phyloP scores from a whole-genome alignment of 2,113 vertebrate species.

The Hystrix brachyura region DNA sequence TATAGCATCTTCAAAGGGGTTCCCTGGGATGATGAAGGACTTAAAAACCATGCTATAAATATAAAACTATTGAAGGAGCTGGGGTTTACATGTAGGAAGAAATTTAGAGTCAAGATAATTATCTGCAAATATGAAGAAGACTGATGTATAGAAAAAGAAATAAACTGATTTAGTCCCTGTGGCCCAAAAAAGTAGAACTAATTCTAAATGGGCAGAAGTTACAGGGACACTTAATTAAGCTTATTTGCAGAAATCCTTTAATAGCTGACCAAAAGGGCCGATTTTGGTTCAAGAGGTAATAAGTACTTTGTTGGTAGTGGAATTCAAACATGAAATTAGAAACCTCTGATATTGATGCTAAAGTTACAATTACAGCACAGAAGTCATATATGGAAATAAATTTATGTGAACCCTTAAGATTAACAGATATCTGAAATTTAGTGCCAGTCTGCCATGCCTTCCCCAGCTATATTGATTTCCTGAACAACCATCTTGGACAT shows the following conservation, averaged over 20 bases:
- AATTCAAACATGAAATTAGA: not conserved
- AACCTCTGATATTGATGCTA: not conserved
- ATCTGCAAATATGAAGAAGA: not conserved
- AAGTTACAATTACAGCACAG: not conserved
- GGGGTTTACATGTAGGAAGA: not conserved
- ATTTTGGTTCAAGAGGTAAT: not conserved
- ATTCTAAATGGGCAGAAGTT: not conserved
- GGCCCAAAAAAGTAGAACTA: not conserved
- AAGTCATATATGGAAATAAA: not conserved
- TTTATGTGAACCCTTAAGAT: conserved; percentile 34
- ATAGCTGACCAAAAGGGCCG: conserved; percentile 16
- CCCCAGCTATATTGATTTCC: not conserved
- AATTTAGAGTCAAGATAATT: not conserved
- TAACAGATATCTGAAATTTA: not conserved
- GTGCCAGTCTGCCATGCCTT: not conserved
- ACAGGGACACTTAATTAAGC: not conserved
- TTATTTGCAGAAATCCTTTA: not conserved
- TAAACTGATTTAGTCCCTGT: conserved; percentile 8
- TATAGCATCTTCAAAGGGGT: not conserved
- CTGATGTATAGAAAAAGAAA: not conserved
- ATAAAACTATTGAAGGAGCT: not conserved
- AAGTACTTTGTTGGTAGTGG: not conserved
- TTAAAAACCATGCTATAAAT: not conserved
- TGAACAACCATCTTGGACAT: not conserved
- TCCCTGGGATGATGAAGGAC: not conserved